These are phyloP conservation scores for Cottus gobio DNA, from an alignment of 2,113 vertebrate species.

Conservation along the genomic window DNA sequence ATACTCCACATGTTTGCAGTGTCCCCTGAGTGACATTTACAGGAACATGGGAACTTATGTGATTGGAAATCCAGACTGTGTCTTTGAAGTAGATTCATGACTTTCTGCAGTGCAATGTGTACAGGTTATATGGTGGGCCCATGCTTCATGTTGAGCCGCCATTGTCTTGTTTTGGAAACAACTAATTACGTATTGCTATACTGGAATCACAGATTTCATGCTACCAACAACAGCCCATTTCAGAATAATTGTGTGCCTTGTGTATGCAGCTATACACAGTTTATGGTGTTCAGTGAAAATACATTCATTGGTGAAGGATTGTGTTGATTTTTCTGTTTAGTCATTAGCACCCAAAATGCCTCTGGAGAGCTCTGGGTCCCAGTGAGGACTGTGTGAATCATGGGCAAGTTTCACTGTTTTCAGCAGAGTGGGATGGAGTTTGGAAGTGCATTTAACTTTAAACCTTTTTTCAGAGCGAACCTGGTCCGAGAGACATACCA, in stretches of 20 bases:
- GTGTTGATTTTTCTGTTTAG: not conserved
- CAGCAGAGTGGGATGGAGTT: not conserved
- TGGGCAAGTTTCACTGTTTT: not conserved
- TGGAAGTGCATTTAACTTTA: not conserved
- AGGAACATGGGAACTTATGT: constrained; percentile 51
- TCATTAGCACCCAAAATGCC: not conserved
- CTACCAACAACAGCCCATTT: not conserved
- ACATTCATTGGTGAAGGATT: not conserved
- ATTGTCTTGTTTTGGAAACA: constrained; percentile 50
- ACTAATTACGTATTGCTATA: not conserved
- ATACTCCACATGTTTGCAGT: constrained; percentile 58
- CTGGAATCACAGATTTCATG: not conserved
- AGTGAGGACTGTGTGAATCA: not conserved
- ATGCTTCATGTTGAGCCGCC: not conserved
- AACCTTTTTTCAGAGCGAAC: not conserved
- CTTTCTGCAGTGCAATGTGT: constrained; percentile 38
- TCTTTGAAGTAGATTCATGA: constrained; percentile 58
- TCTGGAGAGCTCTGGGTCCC: not conserved
- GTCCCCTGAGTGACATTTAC: constrained; percentile 59
- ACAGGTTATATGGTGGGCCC: constrained; percentile 15
- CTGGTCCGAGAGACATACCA: not conserved
- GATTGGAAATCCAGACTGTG: constrained; percentile 58
- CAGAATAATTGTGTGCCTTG: not conserved
- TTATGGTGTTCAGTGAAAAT: not conserved
- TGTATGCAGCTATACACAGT: not conserved